Evolutionary conservation across 2,113 vertebrate genomes (phyloP).

Genomic region (Eonycteris spelaea): DNA sequence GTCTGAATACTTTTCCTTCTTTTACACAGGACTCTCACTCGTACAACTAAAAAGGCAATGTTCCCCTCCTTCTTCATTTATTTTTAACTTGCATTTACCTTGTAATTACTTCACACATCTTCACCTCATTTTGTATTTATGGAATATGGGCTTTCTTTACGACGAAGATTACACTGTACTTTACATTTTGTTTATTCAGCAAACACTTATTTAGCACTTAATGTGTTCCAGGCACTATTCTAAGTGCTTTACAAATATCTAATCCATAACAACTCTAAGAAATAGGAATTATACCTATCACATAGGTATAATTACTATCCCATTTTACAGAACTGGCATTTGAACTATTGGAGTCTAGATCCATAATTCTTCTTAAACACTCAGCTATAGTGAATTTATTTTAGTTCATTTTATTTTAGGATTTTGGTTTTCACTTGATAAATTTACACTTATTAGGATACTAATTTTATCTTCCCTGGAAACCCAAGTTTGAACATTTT

Average conservation of each 20-base stretch:
- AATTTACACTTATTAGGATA: slow-evolving; percentile 28
- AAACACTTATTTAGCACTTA: neutral
- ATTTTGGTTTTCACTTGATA: slow-evolving; percentile 18
- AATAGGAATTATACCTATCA: neutral
- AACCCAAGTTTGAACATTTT: slow-evolving; percentile 11
- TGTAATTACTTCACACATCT: neutral
- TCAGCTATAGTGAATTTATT: neutral
- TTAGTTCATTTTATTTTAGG: neutral
- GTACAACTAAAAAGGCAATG: neutral
- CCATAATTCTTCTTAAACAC: neutral
- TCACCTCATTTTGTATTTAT: neutral
- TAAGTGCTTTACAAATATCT: neutral
- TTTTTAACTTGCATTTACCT: neutral
- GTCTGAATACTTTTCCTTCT: neutral
- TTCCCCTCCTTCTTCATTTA: neutral
- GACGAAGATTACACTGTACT: neutral
- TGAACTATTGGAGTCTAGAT: neutral
- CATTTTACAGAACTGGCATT: neutral
- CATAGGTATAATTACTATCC: neutral
- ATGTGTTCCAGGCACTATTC: neutral
- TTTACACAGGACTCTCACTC: neutral
- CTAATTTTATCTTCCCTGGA: slow-evolving; percentile 29
- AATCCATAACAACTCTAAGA: neutral
- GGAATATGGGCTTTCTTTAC: neutral
- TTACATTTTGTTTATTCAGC: neutral